phyloP scores from a whole-genome alignment of 2,888 invertebrate genomes.

The Eupithecia insigniata region DNA sequence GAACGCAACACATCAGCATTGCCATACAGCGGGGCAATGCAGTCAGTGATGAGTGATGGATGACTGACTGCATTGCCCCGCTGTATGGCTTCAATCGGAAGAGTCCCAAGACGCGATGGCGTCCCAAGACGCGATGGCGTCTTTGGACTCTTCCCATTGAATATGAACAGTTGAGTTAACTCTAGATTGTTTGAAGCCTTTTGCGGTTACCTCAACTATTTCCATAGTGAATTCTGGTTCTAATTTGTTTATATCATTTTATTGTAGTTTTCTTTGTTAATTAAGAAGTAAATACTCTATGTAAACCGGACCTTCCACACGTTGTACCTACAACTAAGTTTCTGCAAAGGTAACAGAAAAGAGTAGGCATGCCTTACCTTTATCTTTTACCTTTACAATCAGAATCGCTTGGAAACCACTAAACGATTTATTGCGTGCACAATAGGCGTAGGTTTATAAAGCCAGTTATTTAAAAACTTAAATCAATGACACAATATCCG shows the following conservation, averaged over 20 bases:
- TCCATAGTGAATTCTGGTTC: not conserved
- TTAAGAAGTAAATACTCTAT: not conserved
- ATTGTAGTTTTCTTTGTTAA: not conserved
- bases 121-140: too few species aligned
- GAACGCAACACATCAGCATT: too few species aligned
- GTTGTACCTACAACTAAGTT: not conserved
- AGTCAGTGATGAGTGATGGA: too few species aligned
- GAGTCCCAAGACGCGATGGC: too few species aligned
- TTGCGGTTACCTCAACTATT: not conserved
- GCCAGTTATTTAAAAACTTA: constrained; percentile 6
- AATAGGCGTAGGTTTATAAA: constrained; percentile 1
- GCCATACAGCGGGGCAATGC: too few species aligned
- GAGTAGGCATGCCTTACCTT: not conserved
- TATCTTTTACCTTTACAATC: not conserved
- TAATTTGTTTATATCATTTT: too few species aligned
- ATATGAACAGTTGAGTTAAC: not conserved
- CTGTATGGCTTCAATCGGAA: too few species aligned
- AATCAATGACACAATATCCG: constrained; percentile 33
- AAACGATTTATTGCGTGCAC: constrained; percentile 6
- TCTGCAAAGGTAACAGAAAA: not conserved
- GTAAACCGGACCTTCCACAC: not conserved
- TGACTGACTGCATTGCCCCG: too few species aligned
- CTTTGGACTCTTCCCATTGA: too few species aligned
- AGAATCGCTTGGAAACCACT: constrained; percentile 5
- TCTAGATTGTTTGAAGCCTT: not conserved